These are phyloP conservation scores for Scopus umbretta DNA, from an alignment of 2,113 vertebrate genomes.

Conservation along the genomic window DNA sequence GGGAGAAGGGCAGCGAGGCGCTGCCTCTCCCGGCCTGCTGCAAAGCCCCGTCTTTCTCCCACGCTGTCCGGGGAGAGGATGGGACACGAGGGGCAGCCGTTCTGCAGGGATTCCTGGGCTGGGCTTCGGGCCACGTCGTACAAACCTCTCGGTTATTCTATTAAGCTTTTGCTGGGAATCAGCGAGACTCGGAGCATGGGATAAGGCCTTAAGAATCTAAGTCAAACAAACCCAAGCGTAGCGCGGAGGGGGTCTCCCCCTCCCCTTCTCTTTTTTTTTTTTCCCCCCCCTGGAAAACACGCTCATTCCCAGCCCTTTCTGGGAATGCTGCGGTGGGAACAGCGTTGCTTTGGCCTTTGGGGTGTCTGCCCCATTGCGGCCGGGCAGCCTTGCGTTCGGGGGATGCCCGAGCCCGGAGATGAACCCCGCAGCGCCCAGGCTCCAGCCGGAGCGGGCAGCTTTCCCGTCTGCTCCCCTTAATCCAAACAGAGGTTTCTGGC, in stretches of 20 bases:
- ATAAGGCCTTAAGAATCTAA: not conserved
- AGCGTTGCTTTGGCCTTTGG: accelerated
- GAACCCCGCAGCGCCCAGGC: not conserved
- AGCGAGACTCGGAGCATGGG: not conserved
- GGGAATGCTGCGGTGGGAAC: not conserved
- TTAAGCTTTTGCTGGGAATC: not conserved
- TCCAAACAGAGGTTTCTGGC: not conserved
- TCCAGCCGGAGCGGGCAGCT: accelerated
- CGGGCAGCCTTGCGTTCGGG: accelerated
- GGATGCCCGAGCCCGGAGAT: not conserved
- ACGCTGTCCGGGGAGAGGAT: not conserved
- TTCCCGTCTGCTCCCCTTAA: not conserved
- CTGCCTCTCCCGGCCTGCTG: not conserved
- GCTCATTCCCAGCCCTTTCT: not conserved
- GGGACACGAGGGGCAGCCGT: not conserved
- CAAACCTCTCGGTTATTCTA: not conserved
- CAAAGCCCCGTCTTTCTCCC: not conserved
- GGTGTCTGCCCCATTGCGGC: not conserved
- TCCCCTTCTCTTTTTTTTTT: not conserved
- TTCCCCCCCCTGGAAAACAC: not conserved
- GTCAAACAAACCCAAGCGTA: not conserved
- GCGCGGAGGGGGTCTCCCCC: not conserved
- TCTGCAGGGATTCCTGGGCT: not conserved
- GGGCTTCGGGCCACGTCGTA: not conserved
- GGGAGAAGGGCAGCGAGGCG: not conserved